A percentile compares a stretch with the other conserved stretches of the same genome.
Conservation (phyloP, 2,113 vertebrate species). For the Mohoua ochrocephala region DNA sequence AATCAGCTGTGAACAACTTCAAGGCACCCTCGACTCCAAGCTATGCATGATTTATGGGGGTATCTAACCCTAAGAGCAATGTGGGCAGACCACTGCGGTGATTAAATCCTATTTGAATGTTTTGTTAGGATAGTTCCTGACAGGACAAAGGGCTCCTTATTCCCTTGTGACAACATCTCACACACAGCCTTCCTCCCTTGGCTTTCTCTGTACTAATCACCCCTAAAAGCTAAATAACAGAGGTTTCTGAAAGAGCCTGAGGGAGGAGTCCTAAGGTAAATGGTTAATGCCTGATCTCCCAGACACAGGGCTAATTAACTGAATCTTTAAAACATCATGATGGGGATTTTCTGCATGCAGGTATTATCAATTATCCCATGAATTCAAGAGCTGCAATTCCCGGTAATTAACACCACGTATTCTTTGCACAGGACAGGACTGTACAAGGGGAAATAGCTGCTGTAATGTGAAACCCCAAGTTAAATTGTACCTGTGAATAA, state of each 20-base stretch:
- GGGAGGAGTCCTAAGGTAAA: slow-evolving; percentile 39
- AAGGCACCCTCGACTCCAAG: slow-evolving; percentile 9
- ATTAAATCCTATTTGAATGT: slow-evolving; percentile 62
- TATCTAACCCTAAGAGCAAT: slow-evolving; percentile 50
- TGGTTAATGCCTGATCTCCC: slow-evolving; percentile 14
- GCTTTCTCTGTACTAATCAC: slow-evolving; percentile 46
- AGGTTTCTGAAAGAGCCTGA: slow-evolving; percentile 28
- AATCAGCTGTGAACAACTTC: slow-evolving; percentile 44
- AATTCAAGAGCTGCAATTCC: slow-evolving; percentile 27
- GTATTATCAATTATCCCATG: slow-evolving; percentile 48
- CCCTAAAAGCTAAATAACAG: slow-evolving; percentile 48
- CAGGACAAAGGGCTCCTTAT: slow-evolving; percentile 60
- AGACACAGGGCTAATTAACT: slow-evolving; percentile 51
- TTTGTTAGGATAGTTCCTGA: slow-evolving; percentile 59
- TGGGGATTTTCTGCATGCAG: slow-evolving; percentile 48
- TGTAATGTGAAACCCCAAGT: not conserved
- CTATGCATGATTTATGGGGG: slow-evolving; percentile 63
- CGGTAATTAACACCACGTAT: not conserved
- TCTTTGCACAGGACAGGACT: not conserved
- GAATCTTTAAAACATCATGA: slow-evolving; percentile 52
- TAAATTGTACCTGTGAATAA: not conserved
- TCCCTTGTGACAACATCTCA: slow-evolving; percentile 5
- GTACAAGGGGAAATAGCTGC: not conserved
- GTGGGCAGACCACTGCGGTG: slow-evolving; percentile 26
- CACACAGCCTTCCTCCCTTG: not conserved